Evolutionary conservation across 2,113 vertebrate species (phyloP), one percentile per base, ranked within the genome.

Genomic region (Poeciliopsis retropinna): DNA sequence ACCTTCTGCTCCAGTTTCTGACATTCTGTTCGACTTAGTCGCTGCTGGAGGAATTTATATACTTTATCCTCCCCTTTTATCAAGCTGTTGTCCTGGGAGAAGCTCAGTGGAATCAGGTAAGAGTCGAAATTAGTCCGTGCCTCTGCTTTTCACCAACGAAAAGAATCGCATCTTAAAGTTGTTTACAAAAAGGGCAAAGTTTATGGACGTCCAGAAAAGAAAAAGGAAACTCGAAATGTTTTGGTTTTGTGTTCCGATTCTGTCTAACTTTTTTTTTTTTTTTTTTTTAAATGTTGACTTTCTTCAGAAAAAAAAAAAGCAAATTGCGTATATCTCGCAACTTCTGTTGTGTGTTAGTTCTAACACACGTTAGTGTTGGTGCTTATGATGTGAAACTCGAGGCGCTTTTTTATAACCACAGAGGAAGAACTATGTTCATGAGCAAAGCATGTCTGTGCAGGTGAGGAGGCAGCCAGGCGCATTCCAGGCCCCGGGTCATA

Each of bases 361-460:
- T 31, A 31, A 31, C 30, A 3, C 30, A 31, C 30, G 30, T 31
- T 31, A 31, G 30, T 31, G 30, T 31, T 31, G 30, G 30, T 31
- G 30, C 30, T 31, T 4, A 31, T 31, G 30, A 31, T 32, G 67
- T 62, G 61, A 66, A 69, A 32, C 11, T 0, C 7, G 28, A 44
- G 37, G n/a, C 31, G 37, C 83, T 47, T 47, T 47, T 19, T 47
- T 19, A 6, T 73, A 67, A 63, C 64, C 28, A 17, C 73, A n/a
- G 37, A 60, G 17, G 34, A 37, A 69, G 77, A 77, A 28, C 65
- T 79, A 67, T 63, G 73, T 75, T 90, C 85, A 22, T 75, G 64
- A 76, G 85, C 54, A 68, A 47, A 87, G 85, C 94, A 91, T 89
- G 93, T 94, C 94, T 90, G 92, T 89, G 92, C 93, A 93, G 88